phyloP scores from a whole-genome alignment of 2,113 vertebrate species.

The Halcyon malimbica region DNA sequence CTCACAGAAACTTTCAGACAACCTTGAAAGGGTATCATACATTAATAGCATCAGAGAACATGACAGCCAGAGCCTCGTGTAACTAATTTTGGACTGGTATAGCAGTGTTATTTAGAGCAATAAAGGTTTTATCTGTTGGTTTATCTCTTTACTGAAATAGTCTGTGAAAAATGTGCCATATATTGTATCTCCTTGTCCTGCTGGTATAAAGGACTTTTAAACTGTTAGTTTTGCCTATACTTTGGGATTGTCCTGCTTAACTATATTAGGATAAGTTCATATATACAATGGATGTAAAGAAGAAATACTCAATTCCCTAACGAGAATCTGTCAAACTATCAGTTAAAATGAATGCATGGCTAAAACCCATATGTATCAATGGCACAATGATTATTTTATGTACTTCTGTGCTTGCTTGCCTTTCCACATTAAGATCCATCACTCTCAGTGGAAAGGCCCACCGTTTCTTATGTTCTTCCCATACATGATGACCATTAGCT shows the following conservation, averaged over 20 bases:
- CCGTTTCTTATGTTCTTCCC: not conserved
- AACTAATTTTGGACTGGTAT: slow-evolving; percentile 31
- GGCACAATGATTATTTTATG: not conserved
- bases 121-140: slow-evolving; percentile 22
- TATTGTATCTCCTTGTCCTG: not conserved
- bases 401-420: not conserved
- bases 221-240: not conserved
- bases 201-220: not conserved
- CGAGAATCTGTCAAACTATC: not conserved
- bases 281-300: not conserved
- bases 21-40: not conserved
- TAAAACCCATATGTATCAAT: not conserved
- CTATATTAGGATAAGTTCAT: not conserved
- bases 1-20: slow-evolving; percentile 7
- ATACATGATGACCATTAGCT: not conserved
- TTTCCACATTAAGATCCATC: not conserved
- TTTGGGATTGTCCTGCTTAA: not conserved
- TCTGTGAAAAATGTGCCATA: not conserved
- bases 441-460: not conserved
- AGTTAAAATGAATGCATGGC: not conserved
- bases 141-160: slow-evolving; percentile 34
- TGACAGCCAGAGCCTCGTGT: slow-evolving; percentile 4
- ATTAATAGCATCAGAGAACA: slow-evolving; percentile 15
- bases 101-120: slow-evolving; percentile 15
- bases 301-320: not conserved